These are phyloP conservation scores for Drosophila ananassae DNA, from an alignment of 1,140 invertebrate species.

Conservation along the genomic window DNA sequence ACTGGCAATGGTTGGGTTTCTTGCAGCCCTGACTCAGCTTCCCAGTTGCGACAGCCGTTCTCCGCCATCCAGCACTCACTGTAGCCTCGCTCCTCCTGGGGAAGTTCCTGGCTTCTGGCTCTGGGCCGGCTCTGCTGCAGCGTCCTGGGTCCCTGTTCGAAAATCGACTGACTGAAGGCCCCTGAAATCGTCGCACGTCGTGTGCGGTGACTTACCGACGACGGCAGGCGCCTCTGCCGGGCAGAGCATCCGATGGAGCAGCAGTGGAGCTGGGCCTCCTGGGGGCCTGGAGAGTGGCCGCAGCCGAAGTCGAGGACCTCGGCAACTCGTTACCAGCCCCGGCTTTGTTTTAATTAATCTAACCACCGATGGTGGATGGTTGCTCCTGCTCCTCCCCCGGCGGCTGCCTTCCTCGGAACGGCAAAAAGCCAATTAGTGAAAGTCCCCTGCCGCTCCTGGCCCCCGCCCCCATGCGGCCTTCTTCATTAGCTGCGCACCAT, in stretches of 20 bases:
- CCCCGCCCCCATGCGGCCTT: constrained; percentile 33
- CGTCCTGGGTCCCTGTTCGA: constrained; percentile 69
- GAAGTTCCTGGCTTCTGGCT: constrained; percentile 46
- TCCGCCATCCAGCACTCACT: constrained; percentile 2
- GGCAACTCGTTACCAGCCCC: neutral
- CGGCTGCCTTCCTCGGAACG: neutral
- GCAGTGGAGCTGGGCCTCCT: neutral
- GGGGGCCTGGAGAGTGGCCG: neutral
- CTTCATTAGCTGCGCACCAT: constrained; percentile 81
- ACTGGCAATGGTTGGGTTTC: neutral
- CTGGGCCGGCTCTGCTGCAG: constrained; percentile 1
- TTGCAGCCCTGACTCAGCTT: no score
- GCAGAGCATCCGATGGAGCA: neutral
- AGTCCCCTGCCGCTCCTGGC: constrained; percentile 9
- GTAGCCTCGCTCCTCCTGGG: constrained; percentile 16
- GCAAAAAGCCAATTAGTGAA: constrained; percentile 69
- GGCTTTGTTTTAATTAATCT: neutral
- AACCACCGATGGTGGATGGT: neutral
- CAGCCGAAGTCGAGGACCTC: neutral
- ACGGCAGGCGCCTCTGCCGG: constrained; percentile 29
- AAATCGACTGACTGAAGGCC: constrained; percentile 83
- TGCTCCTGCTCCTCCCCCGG: neutral
- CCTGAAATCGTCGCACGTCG: constrained; percentile 68
- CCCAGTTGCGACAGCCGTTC: neutral
- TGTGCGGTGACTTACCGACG: constrained; percentile 16